phyloP scores from a whole-genome alignment of 2,113 vertebrate genomes.

The Morone saxatilis region DNA sequence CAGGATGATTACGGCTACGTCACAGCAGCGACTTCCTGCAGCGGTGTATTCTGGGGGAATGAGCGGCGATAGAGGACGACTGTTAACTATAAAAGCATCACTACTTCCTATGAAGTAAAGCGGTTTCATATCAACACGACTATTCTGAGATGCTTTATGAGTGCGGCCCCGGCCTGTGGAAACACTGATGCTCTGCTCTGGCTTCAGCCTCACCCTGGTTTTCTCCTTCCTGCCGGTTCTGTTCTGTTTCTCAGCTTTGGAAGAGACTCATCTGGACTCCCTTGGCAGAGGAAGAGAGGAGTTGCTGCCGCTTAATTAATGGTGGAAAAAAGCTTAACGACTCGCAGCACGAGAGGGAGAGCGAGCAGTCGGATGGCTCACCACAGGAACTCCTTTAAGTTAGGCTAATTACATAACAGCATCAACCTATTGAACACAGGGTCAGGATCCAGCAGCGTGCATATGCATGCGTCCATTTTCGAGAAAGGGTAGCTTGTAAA shows the following conservation, averaged over 20 bases:
- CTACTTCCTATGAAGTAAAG: background rate
- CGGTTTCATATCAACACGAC: slow-evolving; percentile 17
- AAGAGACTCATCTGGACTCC: slow-evolving; percentile 49
- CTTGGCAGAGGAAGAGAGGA: slow-evolving; percentile 67
- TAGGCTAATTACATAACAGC: slow-evolving; percentile 67
- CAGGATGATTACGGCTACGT: slow-evolving; percentile 26
- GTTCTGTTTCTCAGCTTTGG: slow-evolving; percentile 31
- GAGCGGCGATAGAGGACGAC: background rate
- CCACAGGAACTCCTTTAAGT: slow-evolving; percentile 60
- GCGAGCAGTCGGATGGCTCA: slow-evolving; percentile 27
- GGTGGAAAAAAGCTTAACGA: slow-evolving; percentile 60
- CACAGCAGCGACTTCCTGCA: background rate
- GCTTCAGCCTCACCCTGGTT: slow-evolving; percentile 18
- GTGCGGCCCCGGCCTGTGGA: slow-evolving; percentile 29
- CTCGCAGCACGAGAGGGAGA: slow-evolving; percentile 36
- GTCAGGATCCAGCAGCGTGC: slow-evolving; percentile 11
- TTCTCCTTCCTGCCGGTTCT: slow-evolving; percentile 3
- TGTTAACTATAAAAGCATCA: background rate
- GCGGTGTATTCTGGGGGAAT: no score
- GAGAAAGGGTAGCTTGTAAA: background rate
- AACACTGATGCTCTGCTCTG: slow-evolving; percentile 49
- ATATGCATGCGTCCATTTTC: background rate
- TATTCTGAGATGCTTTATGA: slow-evolving; percentile 63
- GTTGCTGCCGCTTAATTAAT: slow-evolving; percentile 71
- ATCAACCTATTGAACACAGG: slow-evolving; percentile 17